These are phyloP conservation scores for Phalacrocorax pelagicus DNA, from an alignment of 2,113 vertebrate genomes.

Conservation along the genomic window DNA sequence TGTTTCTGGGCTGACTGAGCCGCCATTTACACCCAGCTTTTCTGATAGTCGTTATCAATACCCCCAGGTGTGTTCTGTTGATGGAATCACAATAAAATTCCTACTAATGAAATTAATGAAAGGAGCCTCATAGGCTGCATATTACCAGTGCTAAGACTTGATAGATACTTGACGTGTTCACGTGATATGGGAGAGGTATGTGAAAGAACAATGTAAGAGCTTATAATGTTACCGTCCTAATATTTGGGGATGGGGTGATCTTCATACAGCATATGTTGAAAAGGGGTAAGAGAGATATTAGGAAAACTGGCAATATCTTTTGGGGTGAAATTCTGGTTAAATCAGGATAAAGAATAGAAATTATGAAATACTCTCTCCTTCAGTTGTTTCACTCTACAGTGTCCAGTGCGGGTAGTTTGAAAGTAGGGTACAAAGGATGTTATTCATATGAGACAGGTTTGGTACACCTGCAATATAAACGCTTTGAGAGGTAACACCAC, in stretches of 20 bases:
- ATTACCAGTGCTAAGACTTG: not conserved
- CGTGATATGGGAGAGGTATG: not conserved
- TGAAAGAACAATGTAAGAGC: not conserved
- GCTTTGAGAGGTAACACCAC: not conserved
- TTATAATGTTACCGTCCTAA: not conserved
- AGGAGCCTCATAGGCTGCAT: not conserved
- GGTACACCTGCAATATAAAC: not conserved
- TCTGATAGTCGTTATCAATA: not conserved
- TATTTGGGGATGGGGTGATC: not conserved
- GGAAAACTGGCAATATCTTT: not conserved
- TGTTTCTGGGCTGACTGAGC: not conserved
- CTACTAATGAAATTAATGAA: not conserved
- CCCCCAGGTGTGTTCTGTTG: not conserved
- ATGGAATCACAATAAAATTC: not conserved
- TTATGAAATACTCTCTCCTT: not conserved
- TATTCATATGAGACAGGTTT: not conserved
- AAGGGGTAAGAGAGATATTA: not conserved
- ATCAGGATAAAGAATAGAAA: not conserved
- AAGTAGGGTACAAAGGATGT: not conserved
- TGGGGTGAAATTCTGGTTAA: not conserved
- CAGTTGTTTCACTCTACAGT: not conserved
- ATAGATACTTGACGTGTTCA: not conserved
- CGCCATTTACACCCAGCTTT: not conserved
- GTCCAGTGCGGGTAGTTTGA: not conserved
- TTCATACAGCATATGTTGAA: not conserved